phyloP scores from a whole-genome alignment of 2,888 invertebrate genomes.

The Elmis aenea region DNA sequence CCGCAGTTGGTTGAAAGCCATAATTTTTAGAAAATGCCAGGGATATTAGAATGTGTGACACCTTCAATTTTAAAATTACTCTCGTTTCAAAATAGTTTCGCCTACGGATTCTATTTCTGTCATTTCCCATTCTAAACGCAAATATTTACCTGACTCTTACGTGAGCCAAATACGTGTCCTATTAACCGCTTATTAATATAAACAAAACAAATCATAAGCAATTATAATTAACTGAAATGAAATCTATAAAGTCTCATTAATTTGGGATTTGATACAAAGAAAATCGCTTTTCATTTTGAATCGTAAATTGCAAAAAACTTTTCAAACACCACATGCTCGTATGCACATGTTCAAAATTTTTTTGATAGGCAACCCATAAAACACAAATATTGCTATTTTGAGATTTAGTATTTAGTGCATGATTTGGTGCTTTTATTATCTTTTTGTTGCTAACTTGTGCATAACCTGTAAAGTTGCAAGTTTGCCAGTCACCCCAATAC shows the following conservation, averaged over 20 bases:
- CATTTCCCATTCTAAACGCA: constrained; percentile 21
- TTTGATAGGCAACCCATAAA: no score
- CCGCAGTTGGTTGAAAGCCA: constrained; percentile 30
- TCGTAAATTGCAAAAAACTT: not conserved
- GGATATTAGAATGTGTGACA: no score
- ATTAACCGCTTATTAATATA: not conserved
- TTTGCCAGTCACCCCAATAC: constrained; percentile 19
- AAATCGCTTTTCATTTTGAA: no score
- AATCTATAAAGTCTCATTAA: not conserved
- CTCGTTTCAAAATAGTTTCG: constrained; percentile 15
- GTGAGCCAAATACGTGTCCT: not conserved
- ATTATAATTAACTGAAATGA: not conserved
- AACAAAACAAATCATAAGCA: not conserved
- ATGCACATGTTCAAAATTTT: no score
- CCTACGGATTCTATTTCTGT: constrained; percentile 27
- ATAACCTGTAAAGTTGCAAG: constrained; percentile 10
- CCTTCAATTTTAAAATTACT: constrained; percentile 20
- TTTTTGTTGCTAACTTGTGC: constrained; percentile 6
- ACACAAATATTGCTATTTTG: no score
- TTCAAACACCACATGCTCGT: no score
- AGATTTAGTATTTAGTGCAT: no score
- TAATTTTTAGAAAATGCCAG: no score
- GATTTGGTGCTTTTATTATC: not conserved
- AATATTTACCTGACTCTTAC: constrained; percentile 16
- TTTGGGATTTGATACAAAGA: no score